phyloP scores from a whole-genome alignment of 2,113 vertebrate genomes.

The Xenus cinereus region DNA sequence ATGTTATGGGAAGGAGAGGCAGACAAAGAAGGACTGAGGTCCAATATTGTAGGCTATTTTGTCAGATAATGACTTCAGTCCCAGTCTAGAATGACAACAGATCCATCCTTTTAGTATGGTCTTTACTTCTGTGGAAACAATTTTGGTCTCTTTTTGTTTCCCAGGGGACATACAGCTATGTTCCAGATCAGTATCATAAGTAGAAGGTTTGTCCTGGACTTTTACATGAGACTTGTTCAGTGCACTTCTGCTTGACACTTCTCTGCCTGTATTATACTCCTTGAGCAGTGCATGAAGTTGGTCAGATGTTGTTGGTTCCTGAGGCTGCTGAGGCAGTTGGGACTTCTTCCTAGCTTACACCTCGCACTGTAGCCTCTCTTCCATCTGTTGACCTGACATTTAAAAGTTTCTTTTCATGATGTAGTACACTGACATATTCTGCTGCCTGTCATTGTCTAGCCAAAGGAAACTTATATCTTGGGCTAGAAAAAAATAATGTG shows the following conservation, averaged over 20 bases:
- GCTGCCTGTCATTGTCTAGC: not conserved
- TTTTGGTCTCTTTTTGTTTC: not conserved
- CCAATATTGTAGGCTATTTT: not conserved
- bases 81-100: not conserved
- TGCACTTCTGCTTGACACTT: not conserved
- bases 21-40: not conserved
- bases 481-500: not conserved
- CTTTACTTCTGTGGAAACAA: not conserved
- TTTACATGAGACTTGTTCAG: not conserved
- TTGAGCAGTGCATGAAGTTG: not conserved
- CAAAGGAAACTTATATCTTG: not conserved
- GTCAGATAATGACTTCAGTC: not conserved
- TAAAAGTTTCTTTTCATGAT: not conserved
- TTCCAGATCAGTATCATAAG: not conserved
- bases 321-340: not conserved
- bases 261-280: not conserved
- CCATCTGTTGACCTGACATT: not conserved
- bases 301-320: not conserved
- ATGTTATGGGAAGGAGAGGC: not conserved
- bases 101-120: not conserved
- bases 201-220: not conserved
- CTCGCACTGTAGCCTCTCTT: not conserved
- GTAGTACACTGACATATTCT: not conserved
- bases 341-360: not conserved
- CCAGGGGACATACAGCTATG: not conserved